Base-by-base conservation (phyloP, 2,113 vertebrate genomes). In the Silurus glanis region DNA sequence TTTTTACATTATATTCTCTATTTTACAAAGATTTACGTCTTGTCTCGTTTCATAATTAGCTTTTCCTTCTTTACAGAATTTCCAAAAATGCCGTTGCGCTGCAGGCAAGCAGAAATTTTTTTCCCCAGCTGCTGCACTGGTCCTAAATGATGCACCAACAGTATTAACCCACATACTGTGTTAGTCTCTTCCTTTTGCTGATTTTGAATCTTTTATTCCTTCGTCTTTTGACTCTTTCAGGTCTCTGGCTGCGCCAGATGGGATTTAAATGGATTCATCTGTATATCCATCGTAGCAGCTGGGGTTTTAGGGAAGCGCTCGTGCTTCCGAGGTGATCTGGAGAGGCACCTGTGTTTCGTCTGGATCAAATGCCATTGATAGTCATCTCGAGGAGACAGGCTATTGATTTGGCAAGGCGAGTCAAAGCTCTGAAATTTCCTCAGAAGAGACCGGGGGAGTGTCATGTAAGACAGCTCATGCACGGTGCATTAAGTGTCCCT, bases 291-390 rank as follows among this genome's bases (percentile, higher is more conserved):
- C 88, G 91, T 83, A 91, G 91, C 87, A 87, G 91, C 88, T 90
- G 91, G 92, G 93, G 92, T 94, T 94, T 94, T 90, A 90, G 86
- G 81, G 86, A 91, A 93, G 91, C 87, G 89, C 85, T 92, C 85
- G 83, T 90, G 92, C 90, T 92, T 94, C 91, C 89, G 92, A 93
- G 93, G 94, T 95, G 92, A 94, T 89, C 91, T 92, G 89, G 92
- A 93, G 92, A 92, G 91, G 88, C 93, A 92, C 91, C 92, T 91
- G 89, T 93, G 92, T 94, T 95, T 93, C 91, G 94, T 95, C 93
- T 95, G 92, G 93, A 94, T 95, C 94, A 94, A 94, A 95, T 94
- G 91, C 93, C 93, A 94, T 93, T 93, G 89, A 92, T 92, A 92
- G 92, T 93, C 90, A 92, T 95, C 93, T 94, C 87, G 19, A 89